Evolutionary conservation across 2,113 vertebrate species (phyloP), one percentile per base, ranked within the genome.

Genomic region (Zapus hudsonius): DNA sequence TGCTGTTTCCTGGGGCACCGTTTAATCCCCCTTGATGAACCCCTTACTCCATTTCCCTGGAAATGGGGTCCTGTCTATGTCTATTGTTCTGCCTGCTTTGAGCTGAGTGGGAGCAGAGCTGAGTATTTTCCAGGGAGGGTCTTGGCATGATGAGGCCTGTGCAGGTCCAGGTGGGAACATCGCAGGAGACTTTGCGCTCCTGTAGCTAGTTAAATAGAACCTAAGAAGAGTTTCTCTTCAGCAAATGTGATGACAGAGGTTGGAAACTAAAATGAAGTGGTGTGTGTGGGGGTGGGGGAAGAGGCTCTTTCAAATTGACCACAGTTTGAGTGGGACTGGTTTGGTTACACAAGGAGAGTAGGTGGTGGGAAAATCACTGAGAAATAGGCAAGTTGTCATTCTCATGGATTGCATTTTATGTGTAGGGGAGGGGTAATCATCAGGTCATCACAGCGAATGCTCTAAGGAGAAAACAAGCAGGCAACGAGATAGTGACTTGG

Each of bases 401-500:
- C 44, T 90, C 8, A 38, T 55, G 19, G 57, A 47, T 16, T 59
- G 29, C 22, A 47, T 81, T 84, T 12, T 29, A 4, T 42, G 31
- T 61, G 19, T 72, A 27, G 42, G 25, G 23, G 19, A 5, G 25
- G 31, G 29, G 66, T 63, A 16, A 23, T 33, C 75, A 40, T 66
- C 5, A 80, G 16, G 47, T 70, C 33, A 79, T 42, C 20, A 75
- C n/a, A 67, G 31, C 27, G 36, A 81, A 19, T 42, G 20, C 47
- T 89, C 78, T 93, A 67, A 25, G 36, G 66, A 72, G 88, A 92
- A 87, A 42, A 81, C 74, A 84, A 52, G 29, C 52, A 52, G 61
- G 29, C 63, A 72, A 29, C 72, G 44, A 85, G 17, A 52, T 13
- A 47, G 3, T 61, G 42, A 69, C 17, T 85, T 85, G 83, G 40